A percentile compares a stretch with the other conserved stretches of the same genome.
These are phyloP conservation scores for Limnephilus lunatus DNA, from an alignment of 2,888 invertebrate species.

Conservation along the genomic window DNA sequence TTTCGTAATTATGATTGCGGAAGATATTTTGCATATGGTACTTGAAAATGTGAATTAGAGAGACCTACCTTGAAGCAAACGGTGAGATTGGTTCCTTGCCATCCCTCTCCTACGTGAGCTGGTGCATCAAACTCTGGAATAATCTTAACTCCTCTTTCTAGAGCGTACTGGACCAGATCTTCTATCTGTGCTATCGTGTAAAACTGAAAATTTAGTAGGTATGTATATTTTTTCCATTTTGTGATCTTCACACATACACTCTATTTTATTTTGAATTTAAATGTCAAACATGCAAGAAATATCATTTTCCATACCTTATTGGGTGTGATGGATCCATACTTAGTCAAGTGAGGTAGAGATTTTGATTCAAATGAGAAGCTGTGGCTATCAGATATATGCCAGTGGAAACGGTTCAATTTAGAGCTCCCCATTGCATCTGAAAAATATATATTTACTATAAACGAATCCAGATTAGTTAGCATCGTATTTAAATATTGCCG, in stretches of 20 bases:
- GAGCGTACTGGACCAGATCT: conserved; percentile 82
- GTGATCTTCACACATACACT: not conserved
- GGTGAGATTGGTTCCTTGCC: conserved; percentile 84
- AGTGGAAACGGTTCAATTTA: conserved; percentile 95
- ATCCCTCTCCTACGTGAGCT: conserved; percentile 93
- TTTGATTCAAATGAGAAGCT: conserved; percentile 93
- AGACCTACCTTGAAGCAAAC: conserved; percentile 79
- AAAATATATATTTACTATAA: conserved; percentile 37
- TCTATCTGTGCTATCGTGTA: conserved; percentile 78
- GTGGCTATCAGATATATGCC: conserved; percentile 96
- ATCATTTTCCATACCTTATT: conserved; percentile 80
- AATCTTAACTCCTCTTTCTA: conserved; percentile 88
- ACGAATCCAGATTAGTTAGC: not conserved
- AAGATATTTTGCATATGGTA: not conserved
- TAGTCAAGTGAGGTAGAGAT: conserved; percentile 83
- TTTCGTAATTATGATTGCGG: not conserved
- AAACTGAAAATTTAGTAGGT: conserved; percentile 69
- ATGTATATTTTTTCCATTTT: not conserved
- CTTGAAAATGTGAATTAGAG: not conserved
- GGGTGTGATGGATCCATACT: conserved; percentile 87
- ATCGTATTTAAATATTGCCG: too few relatives aligned
- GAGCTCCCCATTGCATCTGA: conserved; percentile 92
- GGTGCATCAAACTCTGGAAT: conserved; percentile 96
- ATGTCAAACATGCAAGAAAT: not conserved
- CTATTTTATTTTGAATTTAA: not conserved